Conservation (phyloP, 2,888 invertebrate species). For the Tetranychus truncatus region DNA sequence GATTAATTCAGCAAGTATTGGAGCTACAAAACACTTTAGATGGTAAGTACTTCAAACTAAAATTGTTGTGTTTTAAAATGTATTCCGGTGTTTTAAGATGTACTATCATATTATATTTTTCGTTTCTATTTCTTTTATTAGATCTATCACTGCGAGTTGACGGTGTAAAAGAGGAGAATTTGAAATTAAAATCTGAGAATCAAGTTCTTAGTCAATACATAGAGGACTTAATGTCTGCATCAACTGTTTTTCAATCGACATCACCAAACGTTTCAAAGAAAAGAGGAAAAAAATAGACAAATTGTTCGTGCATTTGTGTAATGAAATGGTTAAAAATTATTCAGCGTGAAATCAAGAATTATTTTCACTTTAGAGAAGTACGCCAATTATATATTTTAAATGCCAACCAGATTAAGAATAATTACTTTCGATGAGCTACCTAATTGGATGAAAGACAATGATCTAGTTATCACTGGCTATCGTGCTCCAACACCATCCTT, state of each 20-base stretch:
- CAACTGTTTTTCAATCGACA: constrained; percentile 84
- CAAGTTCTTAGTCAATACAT: constrained; percentile 97
- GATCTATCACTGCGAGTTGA: constrained; percentile 93
- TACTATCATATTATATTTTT: too few species aligned
- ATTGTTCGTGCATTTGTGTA: too few species aligned
- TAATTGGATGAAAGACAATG: not conserved
- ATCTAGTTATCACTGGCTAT: not conserved
- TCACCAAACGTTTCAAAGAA: constrained; percentile 44
- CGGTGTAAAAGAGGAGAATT: constrained; percentile 93
- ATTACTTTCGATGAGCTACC: not conserved
- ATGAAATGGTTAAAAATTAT: too few species aligned
- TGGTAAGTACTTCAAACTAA: constrained; percentile 41
- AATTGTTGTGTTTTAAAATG: too few species aligned
- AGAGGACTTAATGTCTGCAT: constrained; percentile 91
- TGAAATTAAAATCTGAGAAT: constrained; percentile 90
- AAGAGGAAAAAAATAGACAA: not conserved
- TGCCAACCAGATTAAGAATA: not conserved
- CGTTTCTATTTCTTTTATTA: constrained; percentile 36
- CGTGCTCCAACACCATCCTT: not conserved
- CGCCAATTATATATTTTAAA: not conserved
- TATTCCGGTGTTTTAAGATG: too few species aligned
- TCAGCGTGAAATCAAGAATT: too few species aligned
- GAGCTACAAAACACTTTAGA: constrained; percentile 95
- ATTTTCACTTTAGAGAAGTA: too few species aligned
- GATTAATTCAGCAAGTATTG: constrained; percentile 85